Percentiles rank a stretch among this genome's conserved stretches.
phyloP scores from a whole-genome alignment of 2,797 vertebrate species.

The Tenualosa ilisha region DNA sequence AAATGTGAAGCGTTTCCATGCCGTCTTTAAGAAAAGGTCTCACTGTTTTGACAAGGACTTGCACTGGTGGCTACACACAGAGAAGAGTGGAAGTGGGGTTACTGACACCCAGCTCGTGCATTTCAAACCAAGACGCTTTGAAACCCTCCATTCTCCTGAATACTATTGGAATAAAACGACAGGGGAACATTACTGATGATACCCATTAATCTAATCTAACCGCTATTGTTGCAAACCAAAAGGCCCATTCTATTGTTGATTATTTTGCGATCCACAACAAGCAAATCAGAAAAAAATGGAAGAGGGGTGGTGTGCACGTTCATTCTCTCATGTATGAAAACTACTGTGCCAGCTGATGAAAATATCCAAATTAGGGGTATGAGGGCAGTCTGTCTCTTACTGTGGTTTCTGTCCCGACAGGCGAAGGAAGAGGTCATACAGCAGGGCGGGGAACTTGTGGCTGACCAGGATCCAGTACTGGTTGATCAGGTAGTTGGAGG shows the following conservation, averaged over 20 bases:
- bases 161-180: neutral
- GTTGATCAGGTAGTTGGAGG: constrained; percentile 83
- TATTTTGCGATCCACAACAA: neutral
- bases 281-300: neutral
- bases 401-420: constrained; percentile 92
- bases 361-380: too few relatives aligned
- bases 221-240: neutral
- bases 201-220: neutral
- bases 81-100: neutral
- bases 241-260: neutral
- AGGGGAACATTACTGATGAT: neutral
- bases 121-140: neutral
- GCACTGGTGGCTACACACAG: neutral
- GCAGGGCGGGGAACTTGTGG: constrained; percentile 87
- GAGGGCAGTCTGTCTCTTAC: constrained; percentile 69
- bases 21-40: neutral
- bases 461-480: constrained; percentile 92
- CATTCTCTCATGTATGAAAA: too few relatives aligned
- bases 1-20: neutral
- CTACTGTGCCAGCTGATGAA: too few relatives aligned
- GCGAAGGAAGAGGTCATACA: constrained; percentile 88
- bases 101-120: neutral
- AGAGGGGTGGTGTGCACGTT: too few relatives aligned
- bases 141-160: neutral
- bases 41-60: neutral